phyloP scores from a whole-genome alignment of 2,113 vertebrate genomes.

The Emydocephalus ijimae region DNA sequence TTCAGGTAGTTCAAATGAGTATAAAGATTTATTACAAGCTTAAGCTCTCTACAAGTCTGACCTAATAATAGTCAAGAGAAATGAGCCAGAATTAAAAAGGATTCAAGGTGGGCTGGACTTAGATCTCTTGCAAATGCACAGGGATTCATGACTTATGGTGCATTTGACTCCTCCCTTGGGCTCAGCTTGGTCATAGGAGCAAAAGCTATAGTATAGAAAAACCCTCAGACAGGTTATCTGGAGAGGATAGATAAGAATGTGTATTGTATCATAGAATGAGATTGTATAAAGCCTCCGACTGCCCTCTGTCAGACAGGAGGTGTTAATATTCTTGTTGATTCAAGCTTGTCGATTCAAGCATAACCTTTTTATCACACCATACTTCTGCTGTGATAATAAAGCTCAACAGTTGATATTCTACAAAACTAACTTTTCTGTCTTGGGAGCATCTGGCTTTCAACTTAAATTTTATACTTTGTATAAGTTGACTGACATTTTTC shows the following conservation, averaged over 20 bases:
- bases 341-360: neutral
- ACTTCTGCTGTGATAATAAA: neutral
- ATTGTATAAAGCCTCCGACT: neutral
- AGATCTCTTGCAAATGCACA: neutral
- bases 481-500: neutral
- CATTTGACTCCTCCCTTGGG: neutral
- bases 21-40: neutral
- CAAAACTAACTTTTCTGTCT: neutral
- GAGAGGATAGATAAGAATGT: neutral
- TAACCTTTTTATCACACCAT: neutral
- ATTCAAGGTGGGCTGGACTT: neutral
- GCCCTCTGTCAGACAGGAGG: neutral
- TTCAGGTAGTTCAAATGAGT: neutral
- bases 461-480: neutral
- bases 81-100: neutral
- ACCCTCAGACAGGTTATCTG: neutral
- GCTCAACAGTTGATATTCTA: neutral
- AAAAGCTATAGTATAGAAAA: neutral
- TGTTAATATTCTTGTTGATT: neutral
- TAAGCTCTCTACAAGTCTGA: neutral
- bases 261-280: neutral
- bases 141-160: neutral
- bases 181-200: neutral
- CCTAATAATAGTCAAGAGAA: neutral
- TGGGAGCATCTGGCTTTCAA: neutral